Evolutionary conservation across 2,888 invertebrate species (phyloP).

Genomic region (Oscheius sp.): DNA sequence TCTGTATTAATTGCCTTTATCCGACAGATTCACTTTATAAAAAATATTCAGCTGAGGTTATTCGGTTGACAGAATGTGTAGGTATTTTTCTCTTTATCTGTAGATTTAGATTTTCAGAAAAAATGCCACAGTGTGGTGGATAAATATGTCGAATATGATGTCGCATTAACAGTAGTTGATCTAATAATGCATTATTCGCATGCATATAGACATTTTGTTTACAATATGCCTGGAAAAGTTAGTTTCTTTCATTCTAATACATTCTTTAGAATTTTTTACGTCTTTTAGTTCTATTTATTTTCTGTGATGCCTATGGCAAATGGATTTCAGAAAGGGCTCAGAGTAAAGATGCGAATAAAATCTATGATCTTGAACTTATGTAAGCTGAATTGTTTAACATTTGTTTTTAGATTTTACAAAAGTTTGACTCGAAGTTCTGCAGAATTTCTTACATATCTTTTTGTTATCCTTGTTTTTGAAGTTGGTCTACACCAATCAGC

Average conservation of each 20-base stretch:
- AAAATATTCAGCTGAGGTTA: conserved; percentile 61
- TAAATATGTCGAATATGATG: conserved; percentile 89
- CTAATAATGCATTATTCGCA: conserved; percentile 82
- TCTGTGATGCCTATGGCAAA: conserved; percentile 81
- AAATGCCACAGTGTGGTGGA: conserved; percentile 82
- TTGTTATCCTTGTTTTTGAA: conserved; percentile 33
- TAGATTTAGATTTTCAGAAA: conserved; percentile 76
- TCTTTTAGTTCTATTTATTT: conserved; percentile 80
- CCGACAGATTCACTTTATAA: conserved; percentile 48
- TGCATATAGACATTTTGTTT: conserved; percentile 86
- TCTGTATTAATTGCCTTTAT: conserved; percentile 62
- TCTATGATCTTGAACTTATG: conserved; percentile 71
- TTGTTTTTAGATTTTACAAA: conserved; percentile 44
- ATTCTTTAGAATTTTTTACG: conserved; percentile 48
- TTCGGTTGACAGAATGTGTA: conserved; percentile 66
- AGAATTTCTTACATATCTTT: conserved; percentile 38
- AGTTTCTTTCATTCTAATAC: conserved; percentile 44
- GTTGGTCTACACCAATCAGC: neutral
- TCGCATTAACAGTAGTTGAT: conserved; percentile 86
- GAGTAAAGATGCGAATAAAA: conserved; percentile 54
- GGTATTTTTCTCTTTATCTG: too few species aligned
- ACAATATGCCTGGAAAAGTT: conserved; percentile 83
- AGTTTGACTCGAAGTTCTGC: conserved; percentile 36
- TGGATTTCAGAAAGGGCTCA: conserved; percentile 72
- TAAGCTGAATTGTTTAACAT: conserved; percentile 6